Percentiles rank a stretch among this genome's conserved stretches.
Evolutionary conservation across 2,888 invertebrate species (phyloP).

Genomic region (Stomorhina lunata): DNA sequence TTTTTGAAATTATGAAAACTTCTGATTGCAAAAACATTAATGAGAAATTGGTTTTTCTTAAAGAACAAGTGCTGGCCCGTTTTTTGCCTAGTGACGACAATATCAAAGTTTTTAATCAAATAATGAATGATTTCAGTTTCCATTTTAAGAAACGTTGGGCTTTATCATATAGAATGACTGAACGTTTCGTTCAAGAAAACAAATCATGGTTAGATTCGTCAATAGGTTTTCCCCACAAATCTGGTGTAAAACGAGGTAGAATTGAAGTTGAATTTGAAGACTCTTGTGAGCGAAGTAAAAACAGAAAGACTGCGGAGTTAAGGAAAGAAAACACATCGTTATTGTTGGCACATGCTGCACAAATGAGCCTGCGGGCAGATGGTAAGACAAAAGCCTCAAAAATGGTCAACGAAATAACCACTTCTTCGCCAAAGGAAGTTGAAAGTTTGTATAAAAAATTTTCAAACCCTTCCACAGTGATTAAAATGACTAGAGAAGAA

Average conservation of each 20-base stretch:
- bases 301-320: background rate
- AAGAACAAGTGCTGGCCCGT: background rate
- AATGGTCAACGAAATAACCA: background rate
- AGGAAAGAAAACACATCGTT: background rate
- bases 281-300: background rate
- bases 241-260: too few species aligned
- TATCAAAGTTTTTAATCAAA: too few species aligned
- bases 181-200: slow-evolving; percentile 15
- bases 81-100: background rate
- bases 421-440: background rate
- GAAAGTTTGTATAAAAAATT: background rate
- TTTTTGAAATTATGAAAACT: background rate
- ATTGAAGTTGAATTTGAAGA: too few species aligned
- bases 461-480: background rate
- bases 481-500: background rate
- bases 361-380: background rate
- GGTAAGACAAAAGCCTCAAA: background rate
- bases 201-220: background rate
- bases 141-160: too few species aligned
- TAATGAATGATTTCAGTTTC: background rate
- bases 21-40: background rate
- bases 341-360: background rate
- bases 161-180: background rate
- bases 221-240: background rate
- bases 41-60: too few species aligned